Conservation (phyloP, 1,140 invertebrate species). For the Calephelis virginiensis region DNA sequence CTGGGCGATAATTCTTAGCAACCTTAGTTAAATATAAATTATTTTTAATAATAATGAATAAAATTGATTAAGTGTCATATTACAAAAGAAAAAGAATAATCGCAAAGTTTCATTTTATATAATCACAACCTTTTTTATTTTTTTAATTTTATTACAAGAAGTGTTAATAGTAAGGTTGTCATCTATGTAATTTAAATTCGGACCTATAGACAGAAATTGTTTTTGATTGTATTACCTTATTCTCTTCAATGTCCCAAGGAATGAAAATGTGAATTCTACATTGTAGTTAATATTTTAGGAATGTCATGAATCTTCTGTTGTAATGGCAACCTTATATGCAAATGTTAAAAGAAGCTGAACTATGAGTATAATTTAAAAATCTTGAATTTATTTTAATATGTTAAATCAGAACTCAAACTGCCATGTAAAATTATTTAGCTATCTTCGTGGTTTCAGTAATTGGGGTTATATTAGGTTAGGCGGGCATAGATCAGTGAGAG, state of each 20-base stretch:
- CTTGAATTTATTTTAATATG: too few species aligned
- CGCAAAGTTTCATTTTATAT: slow-evolving; percentile 44
- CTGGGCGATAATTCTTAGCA: slow-evolving; percentile 47
- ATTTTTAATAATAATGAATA: neutral
- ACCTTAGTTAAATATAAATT: slow-evolving; percentile 9
- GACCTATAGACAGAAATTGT: too few species aligned
- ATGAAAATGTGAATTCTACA: neutral
- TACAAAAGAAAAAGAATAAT: slow-evolving; percentile 34
- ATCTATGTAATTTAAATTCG: slow-evolving; percentile 24
- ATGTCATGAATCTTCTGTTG: slow-evolving; percentile 22
- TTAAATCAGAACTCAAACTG: slow-evolving; percentile 45
- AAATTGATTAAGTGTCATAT: neutral
- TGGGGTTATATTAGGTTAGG: slow-evolving; percentile 46
- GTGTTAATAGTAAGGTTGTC: slow-evolving; percentile 49
- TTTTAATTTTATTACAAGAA: slow-evolving; percentile 22
- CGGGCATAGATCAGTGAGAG: slow-evolving; percentile 55
- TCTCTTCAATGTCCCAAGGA: too few species aligned
- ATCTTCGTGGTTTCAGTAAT: slow-evolving; percentile 55
- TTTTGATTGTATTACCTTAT: too few species aligned
- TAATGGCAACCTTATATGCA: slow-evolving; percentile 63
- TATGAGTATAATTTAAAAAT: too few species aligned
- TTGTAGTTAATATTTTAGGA: neutral
- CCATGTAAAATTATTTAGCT: slow-evolving; percentile 29
- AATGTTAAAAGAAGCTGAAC: slow-evolving; percentile 52
- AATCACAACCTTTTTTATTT: slow-evolving; percentile 40